These are phyloP conservation scores for Chinchilla lanigera DNA, from an alignment of 2,113 vertebrate genomes.

Conservation along the genomic window DNA sequence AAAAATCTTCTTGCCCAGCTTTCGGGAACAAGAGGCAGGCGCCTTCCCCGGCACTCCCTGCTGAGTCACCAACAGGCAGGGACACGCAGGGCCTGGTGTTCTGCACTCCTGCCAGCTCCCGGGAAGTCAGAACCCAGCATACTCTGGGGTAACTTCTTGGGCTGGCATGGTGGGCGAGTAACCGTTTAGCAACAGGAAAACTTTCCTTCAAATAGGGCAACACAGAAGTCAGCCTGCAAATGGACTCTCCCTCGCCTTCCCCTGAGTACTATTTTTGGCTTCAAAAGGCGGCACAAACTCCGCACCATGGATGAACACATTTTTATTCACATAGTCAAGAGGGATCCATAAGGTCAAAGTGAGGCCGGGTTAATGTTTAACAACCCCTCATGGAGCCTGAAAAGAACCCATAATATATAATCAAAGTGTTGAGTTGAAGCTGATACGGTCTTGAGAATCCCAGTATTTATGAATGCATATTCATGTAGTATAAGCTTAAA, in stretches of 20 bases:
- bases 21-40: slow-evolving; percentile 85
- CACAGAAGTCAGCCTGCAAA: neutral
- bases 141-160: neutral
- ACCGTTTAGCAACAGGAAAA: neutral
- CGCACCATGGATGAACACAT: neutral
- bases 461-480: neutral
- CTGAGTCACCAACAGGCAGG: slow-evolving; percentile 86
- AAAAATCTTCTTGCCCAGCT: slow-evolving; percentile 74
- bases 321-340: slow-evolving; percentile 22
- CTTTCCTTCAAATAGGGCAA: neutral
- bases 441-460: neutral
- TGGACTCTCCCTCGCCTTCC: neutral
- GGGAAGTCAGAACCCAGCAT: slow-evolving; percentile 69
- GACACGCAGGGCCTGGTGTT: slow-evolving; percentile 84
- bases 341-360: neutral
- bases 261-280: neutral
- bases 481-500: neutral
- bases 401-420: slow-evolving; percentile 2
- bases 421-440: neutral
- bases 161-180: neutral
- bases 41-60: slow-evolving; percentile 83
- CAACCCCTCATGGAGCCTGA: neutral
- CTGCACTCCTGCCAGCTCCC: slow-evolving; percentile 77
- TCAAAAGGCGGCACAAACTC: neutral
- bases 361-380: neutral